These are phyloP conservation scores for Bombus waltoni DNA, from an alignment of 1,140 invertebrate genomes.

Conservation along the genomic window DNA sequence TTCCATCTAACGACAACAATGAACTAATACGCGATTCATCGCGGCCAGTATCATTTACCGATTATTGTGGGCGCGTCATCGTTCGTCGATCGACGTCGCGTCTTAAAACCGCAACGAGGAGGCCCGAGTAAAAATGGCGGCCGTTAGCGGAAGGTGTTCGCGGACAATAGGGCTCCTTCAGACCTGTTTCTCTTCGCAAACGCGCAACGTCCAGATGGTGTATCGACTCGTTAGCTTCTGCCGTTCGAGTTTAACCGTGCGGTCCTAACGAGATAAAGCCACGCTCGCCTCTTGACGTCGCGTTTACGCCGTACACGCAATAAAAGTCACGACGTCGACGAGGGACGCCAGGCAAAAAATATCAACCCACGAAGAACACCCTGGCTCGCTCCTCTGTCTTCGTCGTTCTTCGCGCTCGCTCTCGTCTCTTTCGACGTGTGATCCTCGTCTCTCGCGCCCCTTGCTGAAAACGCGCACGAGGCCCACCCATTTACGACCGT, in stretches of 20 bases:
- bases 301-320: conserved; percentile 74
- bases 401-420: neutral
- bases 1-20: conserved; percentile 4
- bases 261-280: conserved; percentile 62
- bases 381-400: neutral
- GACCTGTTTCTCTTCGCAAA: conserved; percentile 4
- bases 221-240: conserved; percentile 55
- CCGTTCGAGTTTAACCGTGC: conserved; percentile 47
- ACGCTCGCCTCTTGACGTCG: conserved; percentile 48
- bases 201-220: conserved; percentile 31
- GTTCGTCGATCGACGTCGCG: neutral
- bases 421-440: conserved; percentile 8
- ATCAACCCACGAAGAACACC: conserved; percentile 34
- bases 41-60: conserved; percentile 12
- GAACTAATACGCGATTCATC: neutral
- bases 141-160: neutral
- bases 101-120: neutral
- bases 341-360: conserved; percentile 68
- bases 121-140: neutral
- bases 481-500: conserved; percentile 72
- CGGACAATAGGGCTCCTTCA: conserved; percentile 14
- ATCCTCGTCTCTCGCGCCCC: conserved; percentile 35
- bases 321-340: conserved; percentile 74
- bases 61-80: neutral
- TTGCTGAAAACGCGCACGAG: conserved; percentile 58